Percentiles rank a stretch among this genome's conserved stretches.
Conservation (phyloP, 2,888 invertebrate genomes). For the Autographa gamma region DNA sequence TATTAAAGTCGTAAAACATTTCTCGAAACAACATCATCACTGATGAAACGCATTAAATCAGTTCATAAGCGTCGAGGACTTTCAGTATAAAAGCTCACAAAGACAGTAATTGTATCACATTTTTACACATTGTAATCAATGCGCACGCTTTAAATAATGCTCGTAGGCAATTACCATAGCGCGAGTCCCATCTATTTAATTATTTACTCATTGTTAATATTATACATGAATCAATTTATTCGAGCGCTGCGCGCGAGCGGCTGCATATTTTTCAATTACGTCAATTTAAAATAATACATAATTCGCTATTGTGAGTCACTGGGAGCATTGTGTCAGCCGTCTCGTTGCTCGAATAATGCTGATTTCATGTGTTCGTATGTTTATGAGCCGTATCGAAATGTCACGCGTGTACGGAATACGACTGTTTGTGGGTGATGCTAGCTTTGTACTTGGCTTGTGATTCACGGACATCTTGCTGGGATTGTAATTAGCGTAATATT, state of each 20-base stretch:
- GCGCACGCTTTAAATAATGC: slow-evolving; percentile 44
- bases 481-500: too few species aligned
- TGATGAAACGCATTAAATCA: neutral
- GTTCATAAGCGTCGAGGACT: neutral
- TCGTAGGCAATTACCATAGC: slow-evolving; percentile 48
- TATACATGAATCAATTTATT: slow-evolving; percentile 88
- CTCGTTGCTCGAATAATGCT: slow-evolving; percentile 62
- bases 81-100: slow-evolving; percentile 3
- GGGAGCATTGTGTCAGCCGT: slow-evolving; percentile 84
- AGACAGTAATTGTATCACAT: slow-evolving; percentile 23
- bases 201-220: slow-evolving; percentile 76
- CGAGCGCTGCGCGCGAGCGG: slow-evolving; percentile 80
- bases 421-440: neutral
- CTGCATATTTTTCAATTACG: slow-evolving; percentile 89
- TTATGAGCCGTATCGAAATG: slow-evolving; percentile 35
- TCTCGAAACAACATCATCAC: neutral
- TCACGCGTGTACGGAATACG: slow-evolving; percentile 22
- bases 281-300: slow-evolving; percentile 89
- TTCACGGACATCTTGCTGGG: too few species aligned
- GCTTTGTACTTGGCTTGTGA: neutral
- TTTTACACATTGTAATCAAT: slow-evolving; percentile 49
- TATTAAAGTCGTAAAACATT: neutral
- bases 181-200: slow-evolving; percentile 58
- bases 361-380: slow-evolving; percentile 58
- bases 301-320: slow-evolving; percentile 88